Base-by-base conservation (phyloP, 2,888 invertebrate species). In the Auanema sp. region DNA sequence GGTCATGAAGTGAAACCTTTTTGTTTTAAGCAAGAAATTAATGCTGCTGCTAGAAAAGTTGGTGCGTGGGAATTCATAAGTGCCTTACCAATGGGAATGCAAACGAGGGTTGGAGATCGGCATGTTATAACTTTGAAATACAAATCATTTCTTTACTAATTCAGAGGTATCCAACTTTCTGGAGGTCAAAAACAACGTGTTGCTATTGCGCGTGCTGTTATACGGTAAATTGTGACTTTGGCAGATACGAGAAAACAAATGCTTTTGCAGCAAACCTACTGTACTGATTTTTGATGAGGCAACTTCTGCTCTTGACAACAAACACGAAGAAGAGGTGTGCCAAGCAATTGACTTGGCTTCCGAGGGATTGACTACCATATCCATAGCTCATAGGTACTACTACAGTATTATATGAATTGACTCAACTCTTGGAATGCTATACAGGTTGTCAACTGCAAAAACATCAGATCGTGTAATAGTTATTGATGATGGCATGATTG, bases 131-230 rank as follows among this genome's bases (percentile, higher is more conserved):
- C 3, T 18, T 47, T 3, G 6, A 10, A 47, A 47, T 18, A 5
- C 4, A 21, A 18, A 47, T 47, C 6, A 47, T 16, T 18, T 4
- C 5, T 2, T 6, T 23, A 3, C 16, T 33, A 18, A 57, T 62
- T 58, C 64, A 69, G 77, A 55, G 77, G 77, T 14, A 64, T 68
- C 14, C 73, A 73, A 50, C 24, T 73, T 4, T 73, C 73, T 3
- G 81, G 81, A 8, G 81, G 81, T n/a, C 81, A 81, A 63, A 81
- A 81, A 53, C 81, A 81, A 42, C 67, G 80, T 47, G 81, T 81
- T 8, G 81, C 81, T 24, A 81, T 81, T 44, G 78, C 79, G 4
- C 64, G 81, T 67, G 81, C 81, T 40, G 79, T 79, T 1, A 79
- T 78, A 56, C 63, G 69, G 69, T 66, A 43, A 12, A 8, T 14